Conservation (phyloP, 2,113 vertebrate genomes). For the Chunga burmeisteri region DNA sequence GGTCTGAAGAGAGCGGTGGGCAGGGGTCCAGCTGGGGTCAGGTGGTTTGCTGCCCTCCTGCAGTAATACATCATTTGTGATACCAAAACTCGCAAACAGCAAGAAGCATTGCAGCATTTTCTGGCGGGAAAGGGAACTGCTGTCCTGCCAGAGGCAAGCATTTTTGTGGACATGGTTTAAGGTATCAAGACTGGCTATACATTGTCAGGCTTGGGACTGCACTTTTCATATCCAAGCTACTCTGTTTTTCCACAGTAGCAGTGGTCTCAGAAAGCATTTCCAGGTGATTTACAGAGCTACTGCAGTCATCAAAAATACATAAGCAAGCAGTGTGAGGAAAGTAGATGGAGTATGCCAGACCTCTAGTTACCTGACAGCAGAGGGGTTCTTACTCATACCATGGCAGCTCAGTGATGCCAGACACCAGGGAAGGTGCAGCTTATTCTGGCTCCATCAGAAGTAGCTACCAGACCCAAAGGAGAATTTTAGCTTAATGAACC, state of each 20-base stretch:
- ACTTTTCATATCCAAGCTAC: background rate
- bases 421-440: background rate
- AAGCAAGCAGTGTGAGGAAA: background rate
- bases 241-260: background rate
- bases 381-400: background rate
- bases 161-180: background rate
- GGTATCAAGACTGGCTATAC: background rate
- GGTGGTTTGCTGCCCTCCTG: background rate
- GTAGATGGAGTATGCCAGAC: background rate
- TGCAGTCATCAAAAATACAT: conserved; percentile 21
- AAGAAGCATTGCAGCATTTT: background rate
- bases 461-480: background rate
- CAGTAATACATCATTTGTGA: background rate
- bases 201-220: background rate
- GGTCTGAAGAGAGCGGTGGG: background rate
- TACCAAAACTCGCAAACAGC: background rate
- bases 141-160: background rate
- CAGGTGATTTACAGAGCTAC: background rate
- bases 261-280: background rate
- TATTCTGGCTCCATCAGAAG: background rate
- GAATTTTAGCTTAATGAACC: background rate
- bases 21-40: background rate
- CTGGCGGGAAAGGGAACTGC: background rate
- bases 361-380: background rate
- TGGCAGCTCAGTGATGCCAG: background rate